Evolutionary conservation across 2,888 invertebrate genomes (phyloP), one percentile per base, ranked within the genome.

Genomic region (Rugalucina vietnamica): DNA sequence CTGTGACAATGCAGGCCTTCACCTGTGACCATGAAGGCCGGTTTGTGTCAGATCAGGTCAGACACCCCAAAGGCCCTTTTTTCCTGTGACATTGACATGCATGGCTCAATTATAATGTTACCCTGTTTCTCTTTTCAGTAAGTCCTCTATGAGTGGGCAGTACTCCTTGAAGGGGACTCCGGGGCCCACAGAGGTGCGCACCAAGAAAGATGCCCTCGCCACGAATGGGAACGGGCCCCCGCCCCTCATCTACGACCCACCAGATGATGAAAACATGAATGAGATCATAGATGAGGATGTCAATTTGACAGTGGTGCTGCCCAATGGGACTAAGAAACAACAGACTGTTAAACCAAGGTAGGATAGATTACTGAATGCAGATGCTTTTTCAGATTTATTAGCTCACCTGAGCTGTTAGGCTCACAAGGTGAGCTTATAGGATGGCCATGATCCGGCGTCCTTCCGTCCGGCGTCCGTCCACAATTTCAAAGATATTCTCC

Each of bases 241-340:
- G 5, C 86, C 91, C 34, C 84, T 91, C 65, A 88, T 86, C 54
- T 91, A 91, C 79, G 87, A 88, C 1, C 88, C 89, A 0, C 90
- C 88, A 14, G 91, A 91, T 60, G 89, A 90, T 80, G 91, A 90
- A 75, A 91, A 91, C 84, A 92, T 91, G 92, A 92, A 92, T 73
- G 91, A 91, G 79, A 89, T 91, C 69, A 87, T 89, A 0, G 88
- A 88, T n/a, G 89, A 89, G n/a, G 87, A 89, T 57, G 85, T 92
- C 36, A 89, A 89, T 21, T 79, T 92, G 10, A 83, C 86, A 1
- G 89, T 91, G 0, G 57, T 87, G 3, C 75, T 91, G 60, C 92
- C 92, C 0, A 84, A 89, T 24, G 91, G 91, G 10, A 73, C 82
- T 24, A 72, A 76, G 0, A 83, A 86, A 49, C 50, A 82, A 14